Evolutionary conservation across 2,888 invertebrate genomes (phyloP), one percentile per base, ranked within the genome.

Genomic region (Tridacna gigas): DNA sequence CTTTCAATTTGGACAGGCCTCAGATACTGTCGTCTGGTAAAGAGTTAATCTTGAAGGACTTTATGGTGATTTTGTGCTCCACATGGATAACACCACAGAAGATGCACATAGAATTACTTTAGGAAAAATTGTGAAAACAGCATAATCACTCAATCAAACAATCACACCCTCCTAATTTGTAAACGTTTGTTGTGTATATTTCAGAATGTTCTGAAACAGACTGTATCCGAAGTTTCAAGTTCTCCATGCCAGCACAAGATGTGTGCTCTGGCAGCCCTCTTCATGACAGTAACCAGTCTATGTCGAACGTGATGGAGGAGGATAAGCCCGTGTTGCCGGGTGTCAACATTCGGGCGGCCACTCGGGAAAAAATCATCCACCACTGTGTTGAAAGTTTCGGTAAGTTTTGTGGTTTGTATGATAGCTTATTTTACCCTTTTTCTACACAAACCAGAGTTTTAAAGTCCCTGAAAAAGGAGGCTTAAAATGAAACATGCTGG

Each of bases 301-400:
- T 82, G 47, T 71, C 79, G 65, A 86, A 87, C 74, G 82, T 91
- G 86, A 90, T 93, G 90, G 93, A 92, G 88, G 94, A 94, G 76
- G 94, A 94, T 26, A 93, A 92, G 78, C 91, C 92, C 20, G 89
- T 92, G 15, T 80, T 93, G 9, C 93, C 90, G n/a, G 93, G 93
- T 74, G 90, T 93, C 77, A 90, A 87, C 74, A 90, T 93, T 67
- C 89, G 93, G 45, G 93, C 94, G 5, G 94, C 94, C 65, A 91
- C 95, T 13, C 89, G 95, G n/a, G 92, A 94, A 66, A 93, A 94
- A 74, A 94, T 95, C n/a, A 93, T 94, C 60, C 92, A 94, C 74
- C 91, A 95, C 65, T 93, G 94, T 85, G 92, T 95, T 66, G 92
- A 94, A 74, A 93, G 94, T 77, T 95, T 95, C 89, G 93, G 95